Evolutionary conservation across 2,113 vertebrate genomes (phyloP).

Genomic region (Tylochromis polylepis): DNA sequence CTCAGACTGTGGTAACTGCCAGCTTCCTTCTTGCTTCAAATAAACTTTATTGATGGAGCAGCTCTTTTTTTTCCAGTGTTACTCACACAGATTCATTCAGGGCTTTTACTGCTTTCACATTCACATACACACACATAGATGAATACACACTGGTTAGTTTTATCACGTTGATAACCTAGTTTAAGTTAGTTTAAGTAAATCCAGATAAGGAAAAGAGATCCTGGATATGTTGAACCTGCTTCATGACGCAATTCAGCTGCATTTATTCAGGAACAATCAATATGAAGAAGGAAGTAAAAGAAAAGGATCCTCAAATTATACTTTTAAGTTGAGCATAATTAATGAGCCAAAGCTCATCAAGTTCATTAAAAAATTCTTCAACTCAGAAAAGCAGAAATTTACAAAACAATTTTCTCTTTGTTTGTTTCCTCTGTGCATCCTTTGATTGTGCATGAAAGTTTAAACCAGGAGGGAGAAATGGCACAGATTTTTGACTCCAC

Average conservation of each 20-base stretch:
- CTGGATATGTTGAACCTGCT: background rate
- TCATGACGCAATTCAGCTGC: background rate
- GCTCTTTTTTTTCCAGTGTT: background rate
- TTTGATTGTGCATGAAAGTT: background rate
- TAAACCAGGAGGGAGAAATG: background rate
- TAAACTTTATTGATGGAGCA: background rate
- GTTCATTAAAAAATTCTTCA: background rate
- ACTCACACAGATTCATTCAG: background rate
- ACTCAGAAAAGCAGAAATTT: background rate
- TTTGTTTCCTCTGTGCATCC: background rate
- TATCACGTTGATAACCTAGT: background rate
- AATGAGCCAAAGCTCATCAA: background rate
- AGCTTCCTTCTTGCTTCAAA: background rate
- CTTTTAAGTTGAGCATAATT: background rate
- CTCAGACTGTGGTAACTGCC: background rate
- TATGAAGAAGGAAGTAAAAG: too few species aligned
- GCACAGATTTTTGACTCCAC: background rate
- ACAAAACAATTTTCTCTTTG: background rate
- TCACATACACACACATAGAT: background rate
- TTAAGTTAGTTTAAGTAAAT: background rate
- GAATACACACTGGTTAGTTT: background rate
- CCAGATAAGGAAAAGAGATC: background rate
- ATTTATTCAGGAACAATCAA: too few species aligned
- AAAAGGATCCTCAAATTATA: background rate
- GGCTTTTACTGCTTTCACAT: background rate